Conservation (phyloP, 2,797 vertebrate species). For the Enteromius afrohamiltoni region DNA sequence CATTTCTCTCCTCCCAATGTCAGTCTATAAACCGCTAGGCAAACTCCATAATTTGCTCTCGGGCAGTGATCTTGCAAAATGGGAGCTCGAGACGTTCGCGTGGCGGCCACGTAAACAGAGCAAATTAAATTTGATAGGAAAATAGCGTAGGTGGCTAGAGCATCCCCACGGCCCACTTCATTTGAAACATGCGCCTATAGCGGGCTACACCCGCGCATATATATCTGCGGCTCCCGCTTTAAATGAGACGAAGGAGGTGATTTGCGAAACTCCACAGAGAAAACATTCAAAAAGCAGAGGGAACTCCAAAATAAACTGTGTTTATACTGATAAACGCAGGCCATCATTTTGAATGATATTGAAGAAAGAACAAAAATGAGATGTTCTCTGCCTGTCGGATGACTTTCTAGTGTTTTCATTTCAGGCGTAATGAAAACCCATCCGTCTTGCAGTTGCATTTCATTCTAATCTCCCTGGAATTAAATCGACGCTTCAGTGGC, state of each 20-base stretch:
- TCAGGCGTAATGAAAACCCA: constrained; percentile 37
- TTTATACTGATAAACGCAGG: constrained; percentile 56
- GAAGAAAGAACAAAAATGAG: constrained; percentile 51
- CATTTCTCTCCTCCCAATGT: constrained; percentile 32
- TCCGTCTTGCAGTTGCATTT: constrained; percentile 19
- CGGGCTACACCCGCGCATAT: constrained; percentile 52
- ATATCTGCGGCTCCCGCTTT: constrained; percentile 61
- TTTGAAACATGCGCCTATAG: constrained; percentile 51
- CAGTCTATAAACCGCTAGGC: constrained; percentile 42
- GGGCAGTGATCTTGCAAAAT: constrained; percentile 17
- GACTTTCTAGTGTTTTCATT: constrained; percentile 34
- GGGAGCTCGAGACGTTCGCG: constrained; percentile 7
- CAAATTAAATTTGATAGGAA: constrained; percentile 55
- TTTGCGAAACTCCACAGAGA: constrained; percentile 71
- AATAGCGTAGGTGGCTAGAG: constrained; percentile 37
- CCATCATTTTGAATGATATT: constrained; percentile 44
- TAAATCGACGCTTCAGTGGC: constrained; percentile 16
- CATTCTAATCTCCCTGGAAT: constrained; percentile 27
- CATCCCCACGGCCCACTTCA: constrained; percentile 41
- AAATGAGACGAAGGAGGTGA: constrained; percentile 72
- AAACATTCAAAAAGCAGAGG: constrained; percentile 61
- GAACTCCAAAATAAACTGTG: constrained; percentile 64
- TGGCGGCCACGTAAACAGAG: constrained; percentile 50
- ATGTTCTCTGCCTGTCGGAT: neutral
- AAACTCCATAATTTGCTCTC: constrained; percentile 48